Conservation (phyloP, 1,140 invertebrate species). For the Ephestia elutella region DNA sequence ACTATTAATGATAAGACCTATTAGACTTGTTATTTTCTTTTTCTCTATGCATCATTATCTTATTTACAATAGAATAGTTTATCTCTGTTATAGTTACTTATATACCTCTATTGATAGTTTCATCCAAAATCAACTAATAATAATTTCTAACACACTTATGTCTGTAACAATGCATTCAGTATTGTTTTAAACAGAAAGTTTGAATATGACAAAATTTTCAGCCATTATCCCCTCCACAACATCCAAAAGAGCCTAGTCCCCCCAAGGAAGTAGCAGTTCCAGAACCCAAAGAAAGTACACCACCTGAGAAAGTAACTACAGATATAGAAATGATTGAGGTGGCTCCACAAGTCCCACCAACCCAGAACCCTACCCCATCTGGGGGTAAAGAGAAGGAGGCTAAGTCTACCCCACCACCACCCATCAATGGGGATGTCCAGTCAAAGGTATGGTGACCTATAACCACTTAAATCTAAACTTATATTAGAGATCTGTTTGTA, state of each 20-base stretch:
- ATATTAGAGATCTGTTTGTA: too few species aligned
- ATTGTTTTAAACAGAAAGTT: not conserved
- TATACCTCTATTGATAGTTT: too few species aligned
- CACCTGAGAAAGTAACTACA: slow-evolving; percentile 14
- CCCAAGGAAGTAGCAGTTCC: slow-evolving; percentile 23
- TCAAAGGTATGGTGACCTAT: slow-evolving; percentile 30
- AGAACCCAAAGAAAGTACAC: not conserved
- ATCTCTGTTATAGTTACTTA: too few species aligned
- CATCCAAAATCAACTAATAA: too few species aligned
- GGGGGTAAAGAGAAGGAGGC: slow-evolving; percentile 12
- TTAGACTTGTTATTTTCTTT: too few species aligned
- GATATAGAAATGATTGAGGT: slow-evolving; percentile 55
- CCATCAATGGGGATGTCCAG: slow-evolving; percentile 46
- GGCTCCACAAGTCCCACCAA: slow-evolving; percentile 19
- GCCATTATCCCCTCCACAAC: slow-evolving; percentile 3
- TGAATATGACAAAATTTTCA: not conserved
- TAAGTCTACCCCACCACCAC: not conserved
- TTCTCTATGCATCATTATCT: too few species aligned
- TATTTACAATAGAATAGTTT: too few species aligned
- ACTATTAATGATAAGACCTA: too few species aligned
- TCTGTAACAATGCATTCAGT: too few species aligned
- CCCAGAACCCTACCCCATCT: slow-evolving; percentile 16
- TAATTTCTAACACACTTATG: too few species aligned
- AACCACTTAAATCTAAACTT: too few species aligned
- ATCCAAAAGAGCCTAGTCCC: slow-evolving; percentile 26